Conservation (phyloP, 2,797 vertebrate species). For the Zalophus californianus region DNA sequence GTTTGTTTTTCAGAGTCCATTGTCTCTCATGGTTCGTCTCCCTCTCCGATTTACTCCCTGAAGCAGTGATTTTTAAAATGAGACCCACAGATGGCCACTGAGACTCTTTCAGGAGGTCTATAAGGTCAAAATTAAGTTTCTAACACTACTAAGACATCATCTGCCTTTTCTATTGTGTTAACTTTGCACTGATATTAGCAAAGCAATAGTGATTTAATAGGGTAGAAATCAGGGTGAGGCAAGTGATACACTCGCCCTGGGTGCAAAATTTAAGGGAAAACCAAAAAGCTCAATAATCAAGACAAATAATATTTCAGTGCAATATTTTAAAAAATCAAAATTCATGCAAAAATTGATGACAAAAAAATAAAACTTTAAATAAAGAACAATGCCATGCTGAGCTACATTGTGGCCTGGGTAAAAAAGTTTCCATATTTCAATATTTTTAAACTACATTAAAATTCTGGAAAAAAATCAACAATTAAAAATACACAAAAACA, state of each 20-base stretch:
- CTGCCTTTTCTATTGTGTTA: neutral
- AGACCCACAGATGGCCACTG: neutral
- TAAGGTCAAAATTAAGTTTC: neutral
- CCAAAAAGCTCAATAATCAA: neutral
- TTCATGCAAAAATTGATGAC: neutral
- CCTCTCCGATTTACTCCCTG: too few relatives aligned
- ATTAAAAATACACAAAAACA: neutral
- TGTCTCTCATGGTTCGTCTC: too few relatives aligned
- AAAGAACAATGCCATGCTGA: neutral
- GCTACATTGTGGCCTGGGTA: neutral
- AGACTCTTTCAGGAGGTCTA: neutral
- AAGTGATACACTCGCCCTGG: neutral
- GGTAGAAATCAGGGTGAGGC: neutral
- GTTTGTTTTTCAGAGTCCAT: too few relatives aligned
- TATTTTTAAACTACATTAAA: neutral
- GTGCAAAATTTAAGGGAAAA: neutral
- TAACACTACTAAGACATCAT: neutral
- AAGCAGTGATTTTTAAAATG: neutral
- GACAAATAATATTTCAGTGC: neutral
- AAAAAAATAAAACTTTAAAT: neutral
- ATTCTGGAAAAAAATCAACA: neutral
- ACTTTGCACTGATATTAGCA: neutral
- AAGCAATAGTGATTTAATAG: neutral
- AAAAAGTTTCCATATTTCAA: neutral
- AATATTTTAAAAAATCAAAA: constrained; percentile 1